Evolutionary conservation across 2,113 vertebrate species (phyloP), one percentile per base, ranked within the genome.

Genomic region (Pluvianellus socialis): DNA sequence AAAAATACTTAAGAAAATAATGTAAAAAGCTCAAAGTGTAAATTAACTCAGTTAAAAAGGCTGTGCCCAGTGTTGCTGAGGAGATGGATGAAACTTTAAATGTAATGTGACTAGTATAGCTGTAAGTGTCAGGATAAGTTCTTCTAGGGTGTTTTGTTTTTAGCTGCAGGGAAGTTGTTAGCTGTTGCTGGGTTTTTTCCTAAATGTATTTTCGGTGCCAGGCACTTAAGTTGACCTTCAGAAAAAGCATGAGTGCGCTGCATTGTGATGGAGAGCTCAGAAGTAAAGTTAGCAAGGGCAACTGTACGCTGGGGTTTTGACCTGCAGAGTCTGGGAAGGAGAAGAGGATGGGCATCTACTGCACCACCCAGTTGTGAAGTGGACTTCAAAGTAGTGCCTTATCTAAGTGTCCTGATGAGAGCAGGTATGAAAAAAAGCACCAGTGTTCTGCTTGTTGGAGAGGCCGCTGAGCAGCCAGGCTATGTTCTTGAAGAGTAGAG

Each of bases 151-250:
- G 0, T 86, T 97, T 92, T 90, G 40, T 80, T 65, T 75, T 92
- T 93, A 77, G 90, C 83, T 94, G 42, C 32, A 80, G 84, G 81
- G 89, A 70, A 67, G 81, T 59, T 95, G 58, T 86, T 90, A 70
- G 77, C 61, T 75, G 17, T 86, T 94, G 72, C 68, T 77, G 53
- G 21, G 22, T 67, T 90, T 96, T 95, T 74, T 12, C n/a, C 42
- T 85, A 49, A 81, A 68, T 80, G 55, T 58, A 68, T 86, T 88
- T 88, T 92, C 66, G 63, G 50, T 88, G 71, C 70, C 70, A 59
- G 66, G 66, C 49, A 63, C 56, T 83, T 91, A 82, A 76, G 12
- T 26, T 96, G 92, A 93, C 83, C 95, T 95, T 96, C 87, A 75
- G 63, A 81, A 93, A 22, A 56, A 81, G 28, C 28, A 33, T 12